Percentiles rank a stretch among this genome's conserved stretches.
These are phyloP conservation scores for Siniperca obscura DNA, from an alignment of 2,797 vertebrate genomes.

Conservation along the genomic window DNA sequence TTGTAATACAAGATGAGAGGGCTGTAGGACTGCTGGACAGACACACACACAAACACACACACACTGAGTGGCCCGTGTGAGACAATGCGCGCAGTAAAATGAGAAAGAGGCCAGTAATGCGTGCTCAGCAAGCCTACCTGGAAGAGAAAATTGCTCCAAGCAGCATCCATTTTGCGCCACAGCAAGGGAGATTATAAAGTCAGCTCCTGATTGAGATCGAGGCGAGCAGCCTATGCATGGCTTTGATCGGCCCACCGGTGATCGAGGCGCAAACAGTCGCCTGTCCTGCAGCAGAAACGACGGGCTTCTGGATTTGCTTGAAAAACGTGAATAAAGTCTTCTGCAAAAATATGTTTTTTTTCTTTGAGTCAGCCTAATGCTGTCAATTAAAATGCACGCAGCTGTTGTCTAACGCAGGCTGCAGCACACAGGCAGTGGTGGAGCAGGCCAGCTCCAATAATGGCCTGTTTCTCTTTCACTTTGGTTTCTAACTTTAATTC, in stretches of 20 bases:
- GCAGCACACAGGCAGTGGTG: constrained; percentile 47
- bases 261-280: constrained; percentile 44
- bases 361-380: constrained; percentile 73
- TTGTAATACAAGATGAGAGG: constrained; percentile 46
- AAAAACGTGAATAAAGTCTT: constrained; percentile 63
- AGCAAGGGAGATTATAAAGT: constrained; percentile 80
- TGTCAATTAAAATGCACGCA: constrained; percentile 71
- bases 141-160: constrained; percentile 90
- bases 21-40: constrained; percentile 33
- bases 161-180: constrained; percentile 88
- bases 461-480: constrained; percentile 60
- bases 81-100: constrained; percentile 15
- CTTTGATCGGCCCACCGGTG: constrained; percentile 53
- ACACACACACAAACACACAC: not conserved
- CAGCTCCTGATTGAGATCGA: constrained; percentile 75
- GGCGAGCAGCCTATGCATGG: constrained; percentile 70
- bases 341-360: constrained; percentile 45
- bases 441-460: constrained; percentile 66
- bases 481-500: constrained; percentile 73
- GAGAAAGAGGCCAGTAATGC: constrained; percentile 7
- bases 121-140: constrained; percentile 81
- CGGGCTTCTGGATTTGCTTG: constrained; percentile 49
- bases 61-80: constrained; percentile 20
- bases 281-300: constrained; percentile 51
- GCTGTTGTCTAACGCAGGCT: constrained; percentile 67